Conservation (phyloP, 53 echinoderm and acorn worm species). For the Luidia sarsii region DNA sequence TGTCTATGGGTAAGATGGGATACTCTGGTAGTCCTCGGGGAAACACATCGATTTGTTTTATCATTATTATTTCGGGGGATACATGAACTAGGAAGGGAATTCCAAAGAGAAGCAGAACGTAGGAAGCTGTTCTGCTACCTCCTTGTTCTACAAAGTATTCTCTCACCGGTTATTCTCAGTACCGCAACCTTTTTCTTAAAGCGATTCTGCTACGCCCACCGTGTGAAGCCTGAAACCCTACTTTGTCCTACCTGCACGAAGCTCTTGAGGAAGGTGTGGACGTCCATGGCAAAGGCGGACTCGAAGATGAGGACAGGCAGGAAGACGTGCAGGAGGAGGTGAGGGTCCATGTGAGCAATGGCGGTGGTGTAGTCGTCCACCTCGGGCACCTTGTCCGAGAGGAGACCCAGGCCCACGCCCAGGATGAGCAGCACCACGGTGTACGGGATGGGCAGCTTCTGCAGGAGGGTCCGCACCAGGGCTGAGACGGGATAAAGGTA, state of each 20-base stretch:
- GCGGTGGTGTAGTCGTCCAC: conserved; percentile 64
- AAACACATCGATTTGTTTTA: too few species aligned
- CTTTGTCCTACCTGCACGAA: conserved; percentile 85
- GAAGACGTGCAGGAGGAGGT: conserved; percentile 85
- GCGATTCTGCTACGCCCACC: too few species aligned
- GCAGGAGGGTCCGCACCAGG: conserved; percentile 69
- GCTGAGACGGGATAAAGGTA: conserved; percentile 69
- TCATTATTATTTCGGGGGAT: too few species aligned
- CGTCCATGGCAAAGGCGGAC: conserved; percentile 98
- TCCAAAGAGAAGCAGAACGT: too few species aligned
- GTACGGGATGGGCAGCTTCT: conserved; percentile 70
- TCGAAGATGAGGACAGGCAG: conserved; percentile 94
- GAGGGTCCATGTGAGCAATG: conserved; percentile 88
- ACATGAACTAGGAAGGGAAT: too few species aligned
- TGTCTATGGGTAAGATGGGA: too few species aligned
- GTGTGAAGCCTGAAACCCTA: too few species aligned
- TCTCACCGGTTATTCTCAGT: too few species aligned
- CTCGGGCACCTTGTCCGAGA: conserved; percentile 54
- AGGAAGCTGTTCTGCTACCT: too few species aligned
- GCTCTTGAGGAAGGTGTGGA: conserved; percentile 93
- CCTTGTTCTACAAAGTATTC: too few species aligned
- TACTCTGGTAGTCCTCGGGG: too few species aligned
- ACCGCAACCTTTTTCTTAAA: too few species aligned
- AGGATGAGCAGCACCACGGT: conserved; percentile 85
- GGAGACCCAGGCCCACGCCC: conserved; percentile 69